Conservation (phyloP, 2,113 vertebrate genomes). For the Gnathonemus echidnorhynchus region DNA sequence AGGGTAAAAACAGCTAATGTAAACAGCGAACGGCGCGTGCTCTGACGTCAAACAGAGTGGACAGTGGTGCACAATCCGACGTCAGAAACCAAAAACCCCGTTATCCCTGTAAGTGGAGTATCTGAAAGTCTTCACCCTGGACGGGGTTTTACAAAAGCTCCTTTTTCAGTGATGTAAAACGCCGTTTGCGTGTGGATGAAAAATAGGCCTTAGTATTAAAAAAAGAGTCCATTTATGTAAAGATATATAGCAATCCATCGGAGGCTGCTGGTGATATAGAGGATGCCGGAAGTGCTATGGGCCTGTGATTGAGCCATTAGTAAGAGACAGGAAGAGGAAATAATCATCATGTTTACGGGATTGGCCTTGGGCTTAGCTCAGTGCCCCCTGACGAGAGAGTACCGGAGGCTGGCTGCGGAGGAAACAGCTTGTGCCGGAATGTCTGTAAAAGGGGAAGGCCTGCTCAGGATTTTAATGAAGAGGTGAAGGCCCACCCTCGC, state of each 20-base stretch:
- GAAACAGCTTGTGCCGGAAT: slow-evolving; percentile 9
- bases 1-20: too few species aligned
- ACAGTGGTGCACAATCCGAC: too few species aligned
- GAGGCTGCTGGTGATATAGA: slow-evolving; percentile 25
- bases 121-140: too few species aligned
- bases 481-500: neutral
- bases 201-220: too few species aligned
- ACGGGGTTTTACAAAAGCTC: too few species aligned
- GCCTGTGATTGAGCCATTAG: slow-evolving; percentile 33
- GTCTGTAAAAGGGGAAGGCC: neutral
- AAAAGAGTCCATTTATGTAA: slow-evolving; percentile 63
- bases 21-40: too few species aligned
- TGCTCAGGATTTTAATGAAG: neutral
- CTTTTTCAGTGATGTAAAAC: too few species aligned
- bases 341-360: neutral
- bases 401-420: slow-evolving; percentile 23
- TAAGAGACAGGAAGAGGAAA: neutral
- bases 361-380: neutral
- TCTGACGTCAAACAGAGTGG: too few species aligned
- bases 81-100: too few species aligned
- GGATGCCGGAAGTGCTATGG: slow-evolving; percentile 26
- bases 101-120: too few species aligned
- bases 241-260: slow-evolving; percentile 43
- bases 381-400: neutral
- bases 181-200: too few species aligned